phyloP scores from a whole-genome alignment of 1,140 invertebrate genomes.

The Drosophila pandora region DNA sequence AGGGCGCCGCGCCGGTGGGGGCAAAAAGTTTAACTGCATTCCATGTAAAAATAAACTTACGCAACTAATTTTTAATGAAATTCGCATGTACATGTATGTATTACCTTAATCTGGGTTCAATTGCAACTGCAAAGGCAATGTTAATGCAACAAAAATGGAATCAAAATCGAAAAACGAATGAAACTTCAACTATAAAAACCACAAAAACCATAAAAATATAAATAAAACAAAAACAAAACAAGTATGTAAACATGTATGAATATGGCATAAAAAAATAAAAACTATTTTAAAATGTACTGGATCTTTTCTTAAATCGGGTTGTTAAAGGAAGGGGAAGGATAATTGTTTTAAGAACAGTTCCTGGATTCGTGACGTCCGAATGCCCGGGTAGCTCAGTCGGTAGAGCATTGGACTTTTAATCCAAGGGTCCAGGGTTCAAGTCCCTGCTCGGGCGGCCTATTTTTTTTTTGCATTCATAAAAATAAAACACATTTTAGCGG shows the following conservation, averaged over 20 bases:
- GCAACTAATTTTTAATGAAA: constrained; percentile 70
- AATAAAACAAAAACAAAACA: constrained; percentile 59
- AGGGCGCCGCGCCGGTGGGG: constrained; percentile 32
- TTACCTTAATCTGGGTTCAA: constrained; percentile 61
- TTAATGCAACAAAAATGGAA: constrained; percentile 49
- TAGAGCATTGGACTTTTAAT: constrained; percentile 92
- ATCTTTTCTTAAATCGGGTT: not conserved
- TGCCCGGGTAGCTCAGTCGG: constrained; percentile 91
- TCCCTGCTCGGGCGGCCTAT: constrained; percentile 89
- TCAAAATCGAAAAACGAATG: constrained; percentile 57
- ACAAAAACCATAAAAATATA: constrained; percentile 65
- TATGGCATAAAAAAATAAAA: constrained; percentile 75
- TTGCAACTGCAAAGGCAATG: constrained; percentile 54
- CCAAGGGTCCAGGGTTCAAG: constrained; percentile 92
- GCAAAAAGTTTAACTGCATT: constrained; percentile 80
- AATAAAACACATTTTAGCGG: not conserved
- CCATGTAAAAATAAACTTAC: constrained; percentile 78
- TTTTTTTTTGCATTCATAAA: not conserved
- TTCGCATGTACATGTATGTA: constrained; percentile 64
- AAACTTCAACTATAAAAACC: constrained; percentile 58
- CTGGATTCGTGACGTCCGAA: not conserved
- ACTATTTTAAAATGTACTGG: constrained; percentile 76
- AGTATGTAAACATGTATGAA: constrained; percentile 78
- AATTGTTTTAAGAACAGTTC: not conserved
- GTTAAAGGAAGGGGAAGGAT: not conserved